A percentile compares a stretch with the other conserved stretches of the same genome.
These are phyloP conservation scores for Trinorchestia longiramus DNA, from an alignment of 1,140 invertebrate species.

Conservation along the genomic window DNA sequence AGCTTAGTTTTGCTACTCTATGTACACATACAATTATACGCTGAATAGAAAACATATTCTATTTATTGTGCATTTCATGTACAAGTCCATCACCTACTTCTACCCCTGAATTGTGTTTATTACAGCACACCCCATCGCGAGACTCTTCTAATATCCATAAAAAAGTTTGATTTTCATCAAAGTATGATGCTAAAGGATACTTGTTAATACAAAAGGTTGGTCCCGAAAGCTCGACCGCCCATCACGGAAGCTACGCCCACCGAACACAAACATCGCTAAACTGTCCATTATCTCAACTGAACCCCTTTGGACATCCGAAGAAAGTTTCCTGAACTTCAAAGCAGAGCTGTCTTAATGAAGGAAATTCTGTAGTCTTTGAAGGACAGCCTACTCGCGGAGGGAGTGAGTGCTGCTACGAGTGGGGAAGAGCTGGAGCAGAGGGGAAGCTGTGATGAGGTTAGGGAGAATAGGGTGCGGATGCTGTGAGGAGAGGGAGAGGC, in stretches of 20 bases:
- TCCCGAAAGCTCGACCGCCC: conserved; percentile 1
- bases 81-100: neutral
- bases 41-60: neutral
- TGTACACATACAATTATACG: neutral
- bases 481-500: neutral
- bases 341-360: conserved; percentile 48
- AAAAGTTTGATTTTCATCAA: neutral
- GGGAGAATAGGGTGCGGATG: neutral
- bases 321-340: conserved; percentile 50
- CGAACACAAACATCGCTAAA: conserved; percentile 39
- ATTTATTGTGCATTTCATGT: neutral
- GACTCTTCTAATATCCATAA: neutral
- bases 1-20: neutral
- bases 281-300: conserved; percentile 55
- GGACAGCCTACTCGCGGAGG: conserved; percentile 26
- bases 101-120: neutral
- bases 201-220: neutral
- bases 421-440: neutral
- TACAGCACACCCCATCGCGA: neutral
- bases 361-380: conserved; percentile 54
- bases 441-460: neutral
- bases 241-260: neutral
- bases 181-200: neutral
- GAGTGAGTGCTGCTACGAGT: neutral
- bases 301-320: conserved; percentile 33